A percentile compares a stretch with the other conserved stretches of the same genome.
Evolutionary conservation across 2,113 vertebrate species (phyloP).

Genomic region (Heterocephalus glaber): DNA sequence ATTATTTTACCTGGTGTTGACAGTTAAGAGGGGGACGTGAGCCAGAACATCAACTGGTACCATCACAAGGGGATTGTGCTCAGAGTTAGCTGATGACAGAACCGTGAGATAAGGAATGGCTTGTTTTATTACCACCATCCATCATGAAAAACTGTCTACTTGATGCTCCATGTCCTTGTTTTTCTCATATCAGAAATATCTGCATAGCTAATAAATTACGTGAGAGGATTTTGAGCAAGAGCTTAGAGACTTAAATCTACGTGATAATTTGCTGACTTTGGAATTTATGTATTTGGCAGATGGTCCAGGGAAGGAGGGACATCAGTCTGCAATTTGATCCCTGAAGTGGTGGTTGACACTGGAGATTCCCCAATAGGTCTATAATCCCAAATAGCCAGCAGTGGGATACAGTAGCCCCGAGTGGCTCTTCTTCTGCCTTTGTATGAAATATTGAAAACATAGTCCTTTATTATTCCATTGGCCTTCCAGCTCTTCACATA

Average conservation of each 20-base stretch:
- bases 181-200: background rate
- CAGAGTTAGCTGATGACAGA: slow-evolving; percentile 21
- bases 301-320: background rate
- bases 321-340: background rate
- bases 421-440: slow-evolving; percentile 25
- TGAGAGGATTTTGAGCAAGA: slow-evolving; percentile 43
- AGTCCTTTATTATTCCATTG: background rate
- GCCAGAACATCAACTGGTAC: background rate
- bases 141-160: background rate
- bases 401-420: background rate
- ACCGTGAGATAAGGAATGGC: background rate
- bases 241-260: slow-evolving; percentile 8
- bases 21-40: background rate
- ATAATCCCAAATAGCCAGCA: background rate
- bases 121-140: background rate
- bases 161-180: background rate
- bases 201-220: slow-evolving; percentile 13
- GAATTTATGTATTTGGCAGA: slow-evolving; percentile 13
- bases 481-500: slow-evolving; percentile 20
- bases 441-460: background rate
- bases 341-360: slow-evolving; percentile 43
- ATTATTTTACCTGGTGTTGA: slow-evolving; percentile 45
- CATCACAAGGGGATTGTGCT: background rate
- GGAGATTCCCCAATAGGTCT: slow-evolving; percentile 8
- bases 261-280: background rate